These are phyloP conservation scores for Hemiscyllium ocellatum DNA, from an alignment of 2,113 vertebrate species.

Conservation along the genomic window DNA sequence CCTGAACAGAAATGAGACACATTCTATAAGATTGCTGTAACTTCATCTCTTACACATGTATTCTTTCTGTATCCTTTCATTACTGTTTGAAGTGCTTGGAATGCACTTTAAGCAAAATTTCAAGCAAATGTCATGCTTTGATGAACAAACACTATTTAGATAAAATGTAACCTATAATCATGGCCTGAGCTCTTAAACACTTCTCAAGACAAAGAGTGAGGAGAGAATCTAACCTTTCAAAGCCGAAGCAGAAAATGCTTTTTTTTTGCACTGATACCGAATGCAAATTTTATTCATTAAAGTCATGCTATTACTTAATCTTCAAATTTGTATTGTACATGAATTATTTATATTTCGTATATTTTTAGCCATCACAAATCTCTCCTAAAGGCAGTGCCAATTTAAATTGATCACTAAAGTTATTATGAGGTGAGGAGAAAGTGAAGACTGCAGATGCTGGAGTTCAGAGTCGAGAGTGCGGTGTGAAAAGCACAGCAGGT, in stretches of 20 bases:
- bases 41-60: neutral
- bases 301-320: neutral
- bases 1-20: neutral
- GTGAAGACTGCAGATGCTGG: no score
- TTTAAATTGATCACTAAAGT: neutral
- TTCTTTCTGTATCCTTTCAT: neutral
- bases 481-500: no score
- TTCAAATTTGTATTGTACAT: neutral
- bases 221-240: slow-evolving; percentile 4
- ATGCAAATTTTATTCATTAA: neutral
- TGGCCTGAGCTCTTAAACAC: neutral
- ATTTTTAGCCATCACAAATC: neutral
- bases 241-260: neutral
- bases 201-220: neutral
- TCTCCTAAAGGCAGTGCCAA: neutral
- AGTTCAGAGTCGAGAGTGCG: no score
- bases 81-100: slow-evolving; percentile 15
- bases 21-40: neutral
- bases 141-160: slow-evolving; percentile 4
- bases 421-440: neutral
- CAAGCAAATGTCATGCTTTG: slow-evolving; percentile 3
- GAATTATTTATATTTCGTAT: neutral
- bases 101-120: slow-evolving; percentile 21
- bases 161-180: slow-evolving; percentile 11
- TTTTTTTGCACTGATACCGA: neutral